Conservation (phyloP, 2,797 vertebrate genomes). For the Rhodeus uyekii region DNA sequence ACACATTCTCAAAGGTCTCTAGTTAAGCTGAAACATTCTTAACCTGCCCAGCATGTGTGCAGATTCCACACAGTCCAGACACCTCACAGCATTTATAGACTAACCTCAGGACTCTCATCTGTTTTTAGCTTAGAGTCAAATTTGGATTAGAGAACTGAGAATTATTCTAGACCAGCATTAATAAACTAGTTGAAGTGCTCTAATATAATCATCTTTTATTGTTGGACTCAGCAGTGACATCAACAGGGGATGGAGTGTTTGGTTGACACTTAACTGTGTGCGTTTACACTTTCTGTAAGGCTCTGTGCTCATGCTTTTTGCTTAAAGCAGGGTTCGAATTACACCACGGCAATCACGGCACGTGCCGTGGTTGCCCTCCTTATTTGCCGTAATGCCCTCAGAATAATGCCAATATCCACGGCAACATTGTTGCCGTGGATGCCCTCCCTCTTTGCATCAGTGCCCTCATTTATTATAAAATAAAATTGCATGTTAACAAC, state of each 20-base stretch:
- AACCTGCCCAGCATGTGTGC: constrained; percentile 38
- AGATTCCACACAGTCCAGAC: constrained; percentile 43
- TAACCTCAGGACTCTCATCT: neutral
- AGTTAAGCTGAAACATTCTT: constrained; percentile 38
- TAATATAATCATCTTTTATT: neutral
- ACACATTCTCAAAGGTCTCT: neutral
- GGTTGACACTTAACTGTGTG: constrained; percentile 1
- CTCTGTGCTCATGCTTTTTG: neutral
- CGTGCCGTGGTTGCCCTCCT: no score
- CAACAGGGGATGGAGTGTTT: neutral
- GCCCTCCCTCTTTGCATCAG: no score
- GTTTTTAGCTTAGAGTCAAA: neutral
- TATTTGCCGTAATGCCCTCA: no score
- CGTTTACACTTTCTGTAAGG: neutral
- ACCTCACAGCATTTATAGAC: constrained; percentile 9
- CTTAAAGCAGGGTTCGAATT: no score
- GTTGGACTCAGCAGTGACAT: neutral
- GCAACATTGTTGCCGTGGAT: no score
- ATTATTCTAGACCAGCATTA: neutral
- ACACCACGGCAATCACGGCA: no score
- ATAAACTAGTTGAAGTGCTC: neutral
- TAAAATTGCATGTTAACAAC: no score
- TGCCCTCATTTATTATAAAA: no score
- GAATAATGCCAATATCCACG: no score
- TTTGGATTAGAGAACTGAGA: neutral